Conservation (phyloP, 2,797 vertebrate species). For the Synanceia verrucosa region DNA sequence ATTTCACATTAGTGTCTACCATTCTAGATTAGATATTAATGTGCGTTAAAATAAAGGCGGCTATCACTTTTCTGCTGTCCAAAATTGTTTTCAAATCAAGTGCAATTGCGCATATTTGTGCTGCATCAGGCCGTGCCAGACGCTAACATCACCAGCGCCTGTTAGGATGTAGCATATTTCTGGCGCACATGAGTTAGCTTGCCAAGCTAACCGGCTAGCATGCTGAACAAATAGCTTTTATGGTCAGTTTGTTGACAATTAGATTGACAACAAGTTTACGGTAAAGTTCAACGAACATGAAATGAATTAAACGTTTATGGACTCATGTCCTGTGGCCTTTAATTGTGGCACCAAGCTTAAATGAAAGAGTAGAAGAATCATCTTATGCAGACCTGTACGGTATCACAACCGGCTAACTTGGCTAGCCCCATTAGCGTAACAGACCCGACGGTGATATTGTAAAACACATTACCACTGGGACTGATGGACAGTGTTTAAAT, state of each 20-base stretch:
- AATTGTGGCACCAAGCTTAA: not conserved
- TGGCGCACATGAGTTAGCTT: slow-evolving; percentile 81
- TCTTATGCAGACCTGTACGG: not conserved
- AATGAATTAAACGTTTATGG: fast-evolving
- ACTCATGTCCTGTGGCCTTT: not conserved
- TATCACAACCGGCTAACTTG: slow-evolving; percentile 55
- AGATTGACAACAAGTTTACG: not conserved
- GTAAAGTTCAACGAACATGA: not conserved
- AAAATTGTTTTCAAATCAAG: slow-evolving; percentile 63
- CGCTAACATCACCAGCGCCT: slow-evolving; percentile 75
- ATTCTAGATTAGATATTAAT: not conserved
- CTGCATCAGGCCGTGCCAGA: slow-evolving; percentile 78
- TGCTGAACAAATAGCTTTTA: slow-evolving; percentile 32
- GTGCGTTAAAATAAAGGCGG: not conserved
- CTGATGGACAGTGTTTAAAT: not conserved
- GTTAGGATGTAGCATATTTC: slow-evolving; percentile 55
- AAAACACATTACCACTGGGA: too few species aligned
- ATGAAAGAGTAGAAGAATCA: not conserved
- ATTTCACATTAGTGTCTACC: not conserved
- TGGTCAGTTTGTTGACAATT: slow-evolving; percentile 3
- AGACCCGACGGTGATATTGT: not conserved
- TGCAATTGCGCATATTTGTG: slow-evolving; percentile 78
- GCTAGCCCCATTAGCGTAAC: slow-evolving; percentile 38
- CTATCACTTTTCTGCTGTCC: slow-evolving; percentile 6
- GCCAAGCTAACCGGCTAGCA: slow-evolving; percentile 62